A percentile compares a stretch with the other conserved stretches of the same genome.
These are phyloP conservation scores for Xerus inauris DNA, from an alignment of 2,113 vertebrate genomes.

Conservation along the genomic window DNA sequence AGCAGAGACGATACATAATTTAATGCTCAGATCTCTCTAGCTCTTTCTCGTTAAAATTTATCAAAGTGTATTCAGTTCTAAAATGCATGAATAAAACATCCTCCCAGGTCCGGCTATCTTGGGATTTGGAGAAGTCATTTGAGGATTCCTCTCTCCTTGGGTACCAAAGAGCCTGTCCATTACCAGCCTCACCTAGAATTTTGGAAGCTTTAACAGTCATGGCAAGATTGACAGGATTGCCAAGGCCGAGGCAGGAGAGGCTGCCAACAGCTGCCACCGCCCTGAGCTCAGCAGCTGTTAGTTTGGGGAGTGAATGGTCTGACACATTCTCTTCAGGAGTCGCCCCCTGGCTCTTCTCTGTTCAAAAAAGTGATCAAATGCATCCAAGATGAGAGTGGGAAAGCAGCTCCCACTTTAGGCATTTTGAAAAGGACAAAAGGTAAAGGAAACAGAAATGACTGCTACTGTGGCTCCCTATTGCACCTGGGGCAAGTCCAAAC, in stretches of 20 bases:
- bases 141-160: conserved; percentile 21
- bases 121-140: conserved; percentile 44
- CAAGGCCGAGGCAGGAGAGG: background rate
- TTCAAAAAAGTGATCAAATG: background rate
- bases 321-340: background rate
- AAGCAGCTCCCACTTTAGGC: background rate
- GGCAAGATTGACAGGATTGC: accelerated
- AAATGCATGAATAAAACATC: conserved; percentile 57
- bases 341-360: background rate
- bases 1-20: background rate
- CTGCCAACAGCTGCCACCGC: background rate
- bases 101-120: background rate
- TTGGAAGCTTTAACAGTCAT: background rate
- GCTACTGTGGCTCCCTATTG: background rate
- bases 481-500: background rate
- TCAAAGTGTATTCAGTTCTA: background rate
- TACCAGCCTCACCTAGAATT: background rate
- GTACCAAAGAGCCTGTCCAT: background rate
- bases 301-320: background rate
- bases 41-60: conserved; percentile 63
- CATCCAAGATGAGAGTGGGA: background rate
- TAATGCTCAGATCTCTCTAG: conserved; percentile 36
- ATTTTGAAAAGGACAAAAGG: background rate
- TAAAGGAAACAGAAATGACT: background rate
- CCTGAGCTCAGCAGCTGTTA: background rate